Conservation (phyloP, 2,113 vertebrate species). For the Paradoxurus hermaphroditus region DNA sequence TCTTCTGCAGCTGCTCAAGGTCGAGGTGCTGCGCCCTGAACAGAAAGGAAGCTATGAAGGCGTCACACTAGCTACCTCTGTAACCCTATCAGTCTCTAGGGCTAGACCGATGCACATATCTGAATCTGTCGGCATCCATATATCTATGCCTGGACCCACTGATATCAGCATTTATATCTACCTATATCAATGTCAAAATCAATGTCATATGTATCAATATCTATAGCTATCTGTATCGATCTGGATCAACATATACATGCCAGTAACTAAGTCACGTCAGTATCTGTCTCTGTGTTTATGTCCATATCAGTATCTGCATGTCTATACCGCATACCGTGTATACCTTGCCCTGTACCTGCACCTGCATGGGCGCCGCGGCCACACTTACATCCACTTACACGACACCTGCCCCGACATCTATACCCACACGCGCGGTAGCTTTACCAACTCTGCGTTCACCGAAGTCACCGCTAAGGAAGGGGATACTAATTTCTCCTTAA, state of each 20-base stretch:
- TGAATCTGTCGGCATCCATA: fast-evolving
- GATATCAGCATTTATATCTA: fast-evolving
- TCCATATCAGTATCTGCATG: fast-evolving
- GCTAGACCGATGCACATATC: not conserved
- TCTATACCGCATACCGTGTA: fast-evolving
- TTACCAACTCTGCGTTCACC: not conserved
- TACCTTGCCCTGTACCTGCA: fast-evolving
- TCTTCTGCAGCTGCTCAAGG: not conserved
- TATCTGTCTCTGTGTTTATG: no score
- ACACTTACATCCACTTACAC: fast-evolving
- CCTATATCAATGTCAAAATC: no score
- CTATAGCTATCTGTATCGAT: no score
- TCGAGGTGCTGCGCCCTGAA: fast-evolving
- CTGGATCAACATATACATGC: no score
- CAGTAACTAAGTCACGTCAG: not conserved
- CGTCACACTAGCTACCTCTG: no score
- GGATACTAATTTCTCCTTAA: not conserved
- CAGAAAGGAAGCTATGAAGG: not conserved
- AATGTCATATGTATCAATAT: fast-evolving
- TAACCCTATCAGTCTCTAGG: fast-evolving
- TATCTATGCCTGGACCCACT: fast-evolving
- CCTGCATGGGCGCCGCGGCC: not conserved
- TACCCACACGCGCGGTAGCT: fast-evolving
- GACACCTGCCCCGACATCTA: fast-evolving
- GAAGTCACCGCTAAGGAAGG: not conserved